Conservation (phyloP, 2,113 vertebrate species). For the Piaya cayana region DNA sequence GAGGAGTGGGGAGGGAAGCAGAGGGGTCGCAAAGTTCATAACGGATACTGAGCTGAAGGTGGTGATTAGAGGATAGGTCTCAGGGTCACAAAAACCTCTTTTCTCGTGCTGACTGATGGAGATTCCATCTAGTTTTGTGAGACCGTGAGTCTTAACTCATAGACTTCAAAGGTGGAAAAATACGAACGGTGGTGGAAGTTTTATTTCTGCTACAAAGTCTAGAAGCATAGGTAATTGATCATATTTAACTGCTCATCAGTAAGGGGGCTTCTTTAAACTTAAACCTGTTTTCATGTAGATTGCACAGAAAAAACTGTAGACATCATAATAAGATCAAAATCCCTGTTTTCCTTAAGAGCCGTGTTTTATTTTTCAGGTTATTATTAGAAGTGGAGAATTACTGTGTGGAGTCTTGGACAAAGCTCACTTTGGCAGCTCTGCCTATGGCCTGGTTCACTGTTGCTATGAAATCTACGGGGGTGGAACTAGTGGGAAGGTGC, state of each 20-base stretch:
- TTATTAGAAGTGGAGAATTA: slow-evolving; percentile 90
- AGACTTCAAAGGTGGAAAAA: background rate
- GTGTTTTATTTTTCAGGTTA: slow-evolving; percentile 77
- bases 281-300: background rate
- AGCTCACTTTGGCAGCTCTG: slow-evolving; percentile 95
- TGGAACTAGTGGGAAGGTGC: slow-evolving; percentile 87
- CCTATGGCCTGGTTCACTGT: slow-evolving; percentile 94
- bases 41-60: background rate
- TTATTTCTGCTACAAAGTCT: background rate
- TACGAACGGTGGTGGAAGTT: background rate
- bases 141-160: background rate
- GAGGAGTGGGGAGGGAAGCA: background rate
- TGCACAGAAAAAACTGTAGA: background rate
- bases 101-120: background rate
- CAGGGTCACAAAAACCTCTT: background rate
- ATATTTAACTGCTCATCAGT: background rate
- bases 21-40: background rate
- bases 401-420: slow-evolving; percentile 95
- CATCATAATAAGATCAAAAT: background rate
- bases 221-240: background rate
- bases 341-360: background rate
- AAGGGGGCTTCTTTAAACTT: background rate
- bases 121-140: background rate
- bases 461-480: slow-evolving; percentile 96
- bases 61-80: background rate